phyloP scores from a whole-genome alignment of 2,113 vertebrate genomes.

The Caloenas nicobarica region DNA sequence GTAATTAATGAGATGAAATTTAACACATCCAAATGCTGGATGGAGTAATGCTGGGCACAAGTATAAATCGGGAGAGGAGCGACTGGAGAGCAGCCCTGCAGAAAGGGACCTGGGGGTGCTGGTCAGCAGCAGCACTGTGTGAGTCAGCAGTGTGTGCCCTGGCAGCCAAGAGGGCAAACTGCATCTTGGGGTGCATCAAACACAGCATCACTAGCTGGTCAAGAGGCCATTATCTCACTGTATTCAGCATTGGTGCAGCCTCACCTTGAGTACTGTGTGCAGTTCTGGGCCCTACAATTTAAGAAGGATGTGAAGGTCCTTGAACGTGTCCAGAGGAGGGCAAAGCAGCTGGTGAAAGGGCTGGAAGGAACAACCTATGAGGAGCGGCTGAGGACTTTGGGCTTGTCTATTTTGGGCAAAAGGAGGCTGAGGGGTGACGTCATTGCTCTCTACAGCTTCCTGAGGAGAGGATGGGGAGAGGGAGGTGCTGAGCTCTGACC shows the following conservation, averaged over 20 bases:
- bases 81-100: neutral
- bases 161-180: neutral
- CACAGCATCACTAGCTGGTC: rapidly evolving
- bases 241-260: rapidly evolving
- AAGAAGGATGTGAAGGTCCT: neutral
- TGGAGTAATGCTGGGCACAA: neutral
- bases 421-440: no score
- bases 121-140: rapidly evolving
- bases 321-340: neutral
- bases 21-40: neutral
- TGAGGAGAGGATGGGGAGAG: no score
- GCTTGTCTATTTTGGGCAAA: no score
- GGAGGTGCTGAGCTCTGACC: no score
- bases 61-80: neutral
- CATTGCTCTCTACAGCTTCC: no score
- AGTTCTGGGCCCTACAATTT: neutral
- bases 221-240: neutral
- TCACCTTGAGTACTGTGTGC: neutral
- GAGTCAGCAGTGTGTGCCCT: neutral
- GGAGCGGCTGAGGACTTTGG: neutral
- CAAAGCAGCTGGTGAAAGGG: neutral
- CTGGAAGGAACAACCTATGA: neutral
- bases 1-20: neutral
- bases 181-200: neutral
- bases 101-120: neutral